Evolutionary conservation across 2,113 vertebrate genomes (phyloP).

Genomic region (Felis catus): DNA sequence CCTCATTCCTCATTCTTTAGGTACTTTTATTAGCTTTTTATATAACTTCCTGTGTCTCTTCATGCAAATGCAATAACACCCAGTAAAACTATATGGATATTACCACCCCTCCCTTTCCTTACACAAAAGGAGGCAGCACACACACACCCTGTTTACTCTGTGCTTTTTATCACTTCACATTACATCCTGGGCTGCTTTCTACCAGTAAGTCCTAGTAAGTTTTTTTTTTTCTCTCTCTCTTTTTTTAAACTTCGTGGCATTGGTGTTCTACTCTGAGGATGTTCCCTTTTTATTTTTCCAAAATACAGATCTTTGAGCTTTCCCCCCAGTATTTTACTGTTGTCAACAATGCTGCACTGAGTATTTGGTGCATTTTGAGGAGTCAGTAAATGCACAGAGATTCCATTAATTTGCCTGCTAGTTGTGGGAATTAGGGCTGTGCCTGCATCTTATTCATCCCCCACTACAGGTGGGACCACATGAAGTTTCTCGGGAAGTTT

Average conservation of each 20-base stretch:
- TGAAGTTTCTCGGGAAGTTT: background rate
- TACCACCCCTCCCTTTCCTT: background rate
- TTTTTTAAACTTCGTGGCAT: background rate
- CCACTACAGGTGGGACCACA: background rate
- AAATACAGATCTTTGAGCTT: background rate
- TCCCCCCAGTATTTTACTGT: background rate
- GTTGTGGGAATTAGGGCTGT: background rate
- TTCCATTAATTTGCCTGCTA: background rate
- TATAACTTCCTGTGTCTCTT: background rate
- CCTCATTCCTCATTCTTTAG: background rate
- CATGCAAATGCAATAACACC: background rate
- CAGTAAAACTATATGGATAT: background rate
- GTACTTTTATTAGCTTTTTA: background rate
- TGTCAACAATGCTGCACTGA: background rate
- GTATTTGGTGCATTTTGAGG: background rate
- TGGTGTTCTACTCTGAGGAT: background rate
- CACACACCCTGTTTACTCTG: background rate
- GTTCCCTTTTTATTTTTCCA: slow-evolving; percentile 26
- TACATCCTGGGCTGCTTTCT: background rate
- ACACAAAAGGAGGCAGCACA: background rate
- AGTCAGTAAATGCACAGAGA: background rate
- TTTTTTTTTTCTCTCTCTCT: background rate
- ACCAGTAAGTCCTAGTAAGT: background rate
- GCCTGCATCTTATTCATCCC: background rate
- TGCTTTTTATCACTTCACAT: background rate